Conservation (phyloP, 2,113 vertebrate species). For the Psephotus haematonotus region DNA sequence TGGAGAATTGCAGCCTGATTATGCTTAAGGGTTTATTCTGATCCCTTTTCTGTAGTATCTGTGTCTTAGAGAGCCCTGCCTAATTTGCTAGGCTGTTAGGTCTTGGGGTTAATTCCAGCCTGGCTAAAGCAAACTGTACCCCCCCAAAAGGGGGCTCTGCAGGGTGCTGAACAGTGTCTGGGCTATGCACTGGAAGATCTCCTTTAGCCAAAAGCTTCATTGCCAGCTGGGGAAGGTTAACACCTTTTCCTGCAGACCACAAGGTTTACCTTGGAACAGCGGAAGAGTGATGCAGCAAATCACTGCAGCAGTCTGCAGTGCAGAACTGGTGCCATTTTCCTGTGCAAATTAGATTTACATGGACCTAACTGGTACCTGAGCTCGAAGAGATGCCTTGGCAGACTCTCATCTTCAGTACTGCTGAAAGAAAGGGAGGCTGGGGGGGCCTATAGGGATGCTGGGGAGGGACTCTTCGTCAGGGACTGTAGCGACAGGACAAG, state of each 20-base stretch:
- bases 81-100: neutral
- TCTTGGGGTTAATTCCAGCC: neutral
- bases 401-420: neutral
- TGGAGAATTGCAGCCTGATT: neutral
- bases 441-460: no score
- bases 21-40: neutral
- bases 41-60: neutral
- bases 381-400: neutral
- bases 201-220: neutral
- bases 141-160: neutral
- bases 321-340: neutral
- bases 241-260: neutral
- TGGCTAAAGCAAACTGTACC: neutral
- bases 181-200: accelerated
- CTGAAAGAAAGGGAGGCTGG: neutral
- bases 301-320: slow-evolving; percentile 44
- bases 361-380: neutral
- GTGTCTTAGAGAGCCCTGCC: neutral
- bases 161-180: neutral
- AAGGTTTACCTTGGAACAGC: neutral
- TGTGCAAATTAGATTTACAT: neutral
- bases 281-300: neutral
- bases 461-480: no score
- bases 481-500: no score
- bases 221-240: neutral